Evolutionary conservation across 2,888 invertebrate species (phyloP).

Genomic region (Agrochola circellaris): DNA sequence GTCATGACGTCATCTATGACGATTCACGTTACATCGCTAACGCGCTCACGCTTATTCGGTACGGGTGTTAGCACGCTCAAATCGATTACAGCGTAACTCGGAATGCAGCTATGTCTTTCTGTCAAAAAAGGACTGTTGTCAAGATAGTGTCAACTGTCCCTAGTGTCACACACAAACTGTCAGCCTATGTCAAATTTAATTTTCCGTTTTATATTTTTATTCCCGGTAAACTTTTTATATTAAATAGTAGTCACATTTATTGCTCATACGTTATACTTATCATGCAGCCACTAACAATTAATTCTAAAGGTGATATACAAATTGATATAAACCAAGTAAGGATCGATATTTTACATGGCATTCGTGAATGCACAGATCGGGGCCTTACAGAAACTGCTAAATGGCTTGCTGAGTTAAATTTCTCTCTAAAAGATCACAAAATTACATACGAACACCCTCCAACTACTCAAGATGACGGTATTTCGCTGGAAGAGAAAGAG

Average conservation of each 20-base stretch:
- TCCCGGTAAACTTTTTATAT: slow-evolving; percentile 17
- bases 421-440: slow-evolving; percentile 93
- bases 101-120: neutral
- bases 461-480: slow-evolving; percentile 82
- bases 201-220: slow-evolving; percentile 31
- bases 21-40: no score
- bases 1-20: no score
- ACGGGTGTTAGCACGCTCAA: no score
- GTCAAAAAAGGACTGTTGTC: neutral
- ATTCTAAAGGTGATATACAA: slow-evolving; percentile 83
- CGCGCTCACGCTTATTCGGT: no score
- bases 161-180: neutral
- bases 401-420: slow-evolving; percentile 97
- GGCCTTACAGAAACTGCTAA: slow-evolving; percentile 95
- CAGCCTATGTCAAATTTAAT: slow-evolving; percentile 31
- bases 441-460: slow-evolving; percentile 88
- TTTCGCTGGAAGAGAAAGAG: slow-evolving; percentile 92
- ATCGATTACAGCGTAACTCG: no score
- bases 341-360: slow-evolving; percentile 83
- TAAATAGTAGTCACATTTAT: slow-evolving; percentile 12
- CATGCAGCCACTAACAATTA: slow-evolving; percentile 82
- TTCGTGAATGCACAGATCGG: slow-evolving; percentile 94
- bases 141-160: neutral
- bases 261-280: slow-evolving; percentile 14
- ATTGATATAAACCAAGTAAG: slow-evolving; percentile 86